These are phyloP conservation scores for Antechinus stuartii DNA, from an alignment of 2,113 vertebrate genomes.

Conservation along the genomic window DNA sequence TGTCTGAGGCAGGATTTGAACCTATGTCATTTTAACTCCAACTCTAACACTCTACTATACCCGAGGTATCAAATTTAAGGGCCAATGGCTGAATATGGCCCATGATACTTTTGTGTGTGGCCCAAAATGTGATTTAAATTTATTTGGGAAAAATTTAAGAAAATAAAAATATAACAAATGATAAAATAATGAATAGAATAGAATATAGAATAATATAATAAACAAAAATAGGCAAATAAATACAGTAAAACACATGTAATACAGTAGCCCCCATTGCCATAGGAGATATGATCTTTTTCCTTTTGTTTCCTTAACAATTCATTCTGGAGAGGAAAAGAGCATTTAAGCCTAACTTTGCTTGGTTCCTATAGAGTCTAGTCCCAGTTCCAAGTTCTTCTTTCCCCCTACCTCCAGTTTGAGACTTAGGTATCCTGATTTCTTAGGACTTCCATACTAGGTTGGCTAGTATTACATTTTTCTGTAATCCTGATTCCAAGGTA, in stretches of 20 bases:
- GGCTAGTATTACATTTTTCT: background rate
- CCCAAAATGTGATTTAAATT: background rate
- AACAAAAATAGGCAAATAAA: no score
- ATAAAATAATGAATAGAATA: no score
- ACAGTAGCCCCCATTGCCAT: background rate
- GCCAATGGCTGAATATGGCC: background rate
- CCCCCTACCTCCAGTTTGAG: background rate
- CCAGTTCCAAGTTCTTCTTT: background rate
- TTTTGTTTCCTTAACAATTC: background rate
- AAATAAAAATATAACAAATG: background rate
- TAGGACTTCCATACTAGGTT: background rate
- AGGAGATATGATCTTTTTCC: background rate
- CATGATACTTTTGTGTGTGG: background rate
- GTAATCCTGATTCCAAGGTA: no score
- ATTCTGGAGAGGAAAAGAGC: background rate
- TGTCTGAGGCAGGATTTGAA: no score
- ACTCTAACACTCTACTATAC: background rate
- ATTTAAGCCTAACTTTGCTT: background rate
- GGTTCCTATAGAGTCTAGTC: no score
- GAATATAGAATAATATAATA: no score
- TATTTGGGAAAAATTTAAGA: background rate
- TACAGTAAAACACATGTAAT: background rate
- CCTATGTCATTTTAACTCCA: no score
- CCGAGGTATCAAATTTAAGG: background rate
- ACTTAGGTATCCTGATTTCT: background rate